phyloP scores from a whole-genome alignment of 2,113 vertebrate genomes.

The Peromyscus maniculatus region DNA sequence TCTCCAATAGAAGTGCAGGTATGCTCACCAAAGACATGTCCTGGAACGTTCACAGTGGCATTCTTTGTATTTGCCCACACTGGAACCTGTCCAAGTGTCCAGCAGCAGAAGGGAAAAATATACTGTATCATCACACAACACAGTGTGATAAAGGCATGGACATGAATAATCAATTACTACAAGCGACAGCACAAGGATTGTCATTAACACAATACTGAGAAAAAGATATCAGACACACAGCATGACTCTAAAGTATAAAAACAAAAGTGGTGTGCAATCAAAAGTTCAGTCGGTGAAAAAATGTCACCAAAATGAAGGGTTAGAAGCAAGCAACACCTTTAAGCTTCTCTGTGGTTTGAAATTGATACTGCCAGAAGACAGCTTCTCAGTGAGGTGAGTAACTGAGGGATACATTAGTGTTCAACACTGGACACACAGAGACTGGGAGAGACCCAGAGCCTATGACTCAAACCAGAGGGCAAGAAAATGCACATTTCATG shows the following conservation, averaged over 20 bases:
- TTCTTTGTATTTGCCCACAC: neutral
- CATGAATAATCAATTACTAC: neutral
- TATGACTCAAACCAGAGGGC: neutral
- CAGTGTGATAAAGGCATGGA: neutral
- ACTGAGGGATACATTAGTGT: neutral
- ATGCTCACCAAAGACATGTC: neutral
- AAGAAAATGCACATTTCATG: neutral
- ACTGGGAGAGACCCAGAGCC: neutral
- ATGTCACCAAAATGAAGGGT: neutral
- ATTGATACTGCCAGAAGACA: neutral
- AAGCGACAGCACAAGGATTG: neutral
- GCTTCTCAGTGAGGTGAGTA: neutral
- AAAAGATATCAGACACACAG: neutral
- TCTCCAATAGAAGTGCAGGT: neutral
- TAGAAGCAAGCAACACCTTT: neutral
- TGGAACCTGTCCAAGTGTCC: neutral
- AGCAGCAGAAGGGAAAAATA: constrained; percentile 6
- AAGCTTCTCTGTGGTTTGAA: neutral
- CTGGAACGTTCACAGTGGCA: neutral
- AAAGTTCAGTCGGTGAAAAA: neutral
- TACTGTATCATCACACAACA: neutral
- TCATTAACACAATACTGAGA: neutral
- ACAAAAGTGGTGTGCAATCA: neutral
- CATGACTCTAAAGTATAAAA: neutral
- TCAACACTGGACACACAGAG: neutral